Conservation (phyloP, 2,888 invertebrate species). For the Macrophya annulata region DNA sequence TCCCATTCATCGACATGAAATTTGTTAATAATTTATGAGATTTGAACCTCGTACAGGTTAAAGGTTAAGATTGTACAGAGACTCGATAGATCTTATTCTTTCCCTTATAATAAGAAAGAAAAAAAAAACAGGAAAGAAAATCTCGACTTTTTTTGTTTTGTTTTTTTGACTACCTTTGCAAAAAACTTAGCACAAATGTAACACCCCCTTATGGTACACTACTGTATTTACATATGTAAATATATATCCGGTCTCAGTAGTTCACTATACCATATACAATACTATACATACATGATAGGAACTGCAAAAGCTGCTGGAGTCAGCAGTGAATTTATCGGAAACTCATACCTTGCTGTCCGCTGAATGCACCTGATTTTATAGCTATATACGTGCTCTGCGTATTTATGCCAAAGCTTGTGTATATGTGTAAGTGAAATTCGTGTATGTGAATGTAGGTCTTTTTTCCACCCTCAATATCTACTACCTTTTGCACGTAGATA, state of each 20-base stretch:
- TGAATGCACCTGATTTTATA: conserved; percentile 55
- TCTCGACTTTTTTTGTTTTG: background rate
- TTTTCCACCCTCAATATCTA: conserved; percentile 17
- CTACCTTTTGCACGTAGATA: background rate
- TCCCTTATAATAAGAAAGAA: background rate
- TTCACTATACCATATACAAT: background rate
- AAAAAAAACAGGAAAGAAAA: no score
- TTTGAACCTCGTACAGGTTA: background rate
- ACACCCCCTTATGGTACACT: background rate
- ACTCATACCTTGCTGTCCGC: conserved; percentile 42
- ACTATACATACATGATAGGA: background rate
- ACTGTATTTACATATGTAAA: conserved; percentile 3
- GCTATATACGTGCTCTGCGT: conserved; percentile 21
- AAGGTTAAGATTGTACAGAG: background rate
- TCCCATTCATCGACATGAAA: background rate
- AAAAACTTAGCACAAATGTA: background rate
- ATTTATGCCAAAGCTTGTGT: conserved; percentile 31
- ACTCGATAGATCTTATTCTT: background rate
- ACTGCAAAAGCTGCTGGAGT: conserved; percentile 28
- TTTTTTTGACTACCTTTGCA: background rate
- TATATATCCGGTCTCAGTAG: conserved; percentile 12
- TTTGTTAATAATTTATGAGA: background rate
- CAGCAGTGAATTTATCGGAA: conserved; percentile 53
- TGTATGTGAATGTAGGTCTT: background rate
- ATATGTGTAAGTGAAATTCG: background rate